Evolutionary conservation across 1,140 invertebrate genomes (phyloP).

Genomic region (Saccostrea cuccullata): DNA sequence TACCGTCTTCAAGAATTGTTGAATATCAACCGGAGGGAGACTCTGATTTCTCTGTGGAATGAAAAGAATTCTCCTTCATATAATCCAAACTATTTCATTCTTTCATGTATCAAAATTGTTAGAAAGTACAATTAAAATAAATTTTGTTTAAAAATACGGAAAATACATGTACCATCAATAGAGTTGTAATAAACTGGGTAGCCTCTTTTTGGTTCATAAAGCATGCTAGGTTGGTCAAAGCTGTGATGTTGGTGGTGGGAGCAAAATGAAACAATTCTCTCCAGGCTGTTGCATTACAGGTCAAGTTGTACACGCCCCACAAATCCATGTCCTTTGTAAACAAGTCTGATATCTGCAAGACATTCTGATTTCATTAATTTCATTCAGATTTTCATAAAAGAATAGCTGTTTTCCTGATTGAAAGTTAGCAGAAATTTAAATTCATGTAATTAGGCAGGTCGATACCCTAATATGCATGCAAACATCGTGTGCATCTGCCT

Average conservation of each 20-base stretch:
- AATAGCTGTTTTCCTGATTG: no score
- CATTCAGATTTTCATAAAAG: background rate
- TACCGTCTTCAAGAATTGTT: conserved; percentile 20
- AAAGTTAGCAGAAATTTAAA: no score
- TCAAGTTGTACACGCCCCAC: background rate
- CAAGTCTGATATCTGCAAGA: conserved; percentile 28
- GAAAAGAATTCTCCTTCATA: background rate
- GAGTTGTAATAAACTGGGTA: background rate
- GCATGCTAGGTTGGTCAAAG: background rate
- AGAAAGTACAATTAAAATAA: no score
- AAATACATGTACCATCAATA: background rate
- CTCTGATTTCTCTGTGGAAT: conserved; percentile 20
- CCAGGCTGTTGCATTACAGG: background rate
- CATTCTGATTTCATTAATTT: background rate
- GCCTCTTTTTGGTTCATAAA: conserved; percentile 5
- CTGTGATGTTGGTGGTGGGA: background rate
- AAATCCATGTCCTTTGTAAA: background rate
- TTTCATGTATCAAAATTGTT: background rate
- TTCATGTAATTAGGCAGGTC: no score
- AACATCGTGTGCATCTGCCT: no score
- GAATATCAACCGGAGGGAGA: conserved; percentile 14
- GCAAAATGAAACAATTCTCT: background rate
- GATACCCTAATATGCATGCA: no score
- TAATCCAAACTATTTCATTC: background rate
- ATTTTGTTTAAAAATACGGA: no score